Conservation (phyloP, 2,888 invertebrate species). For the Limnephilus auricula region DNA sequence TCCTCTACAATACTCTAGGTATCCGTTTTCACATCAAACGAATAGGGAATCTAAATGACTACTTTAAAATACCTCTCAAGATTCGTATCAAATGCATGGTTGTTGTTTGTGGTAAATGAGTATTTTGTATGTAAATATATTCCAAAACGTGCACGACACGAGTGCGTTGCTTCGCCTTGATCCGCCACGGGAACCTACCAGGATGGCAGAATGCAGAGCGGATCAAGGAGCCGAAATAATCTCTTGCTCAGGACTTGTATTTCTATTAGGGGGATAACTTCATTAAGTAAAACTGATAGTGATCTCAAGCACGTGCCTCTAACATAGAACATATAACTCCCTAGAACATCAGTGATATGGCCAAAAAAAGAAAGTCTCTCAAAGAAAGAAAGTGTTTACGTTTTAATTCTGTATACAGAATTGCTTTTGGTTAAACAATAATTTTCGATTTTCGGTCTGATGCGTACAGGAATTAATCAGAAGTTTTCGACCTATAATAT, state of each 20-base stretch:
- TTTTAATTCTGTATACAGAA: too few species aligned
- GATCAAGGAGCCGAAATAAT: slow-evolving; percentile 29
- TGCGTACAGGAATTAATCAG: too few species aligned
- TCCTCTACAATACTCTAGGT: too few species aligned
- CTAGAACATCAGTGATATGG: background rate
- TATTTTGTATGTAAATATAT: slow-evolving; percentile 11
- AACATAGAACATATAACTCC: too few species aligned
- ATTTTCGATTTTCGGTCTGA: too few species aligned
- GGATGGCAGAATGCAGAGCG: background rate
- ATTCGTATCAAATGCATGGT: background rate
- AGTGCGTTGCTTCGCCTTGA: background rate
- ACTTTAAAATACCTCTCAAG: background rate
- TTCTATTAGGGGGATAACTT: slow-evolving; percentile 36
- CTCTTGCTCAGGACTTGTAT: slow-evolving; percentile 37
- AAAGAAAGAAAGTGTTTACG: too few species aligned
- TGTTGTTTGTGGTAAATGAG: background rate
- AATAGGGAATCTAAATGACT: background rate
- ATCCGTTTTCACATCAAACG: background rate
- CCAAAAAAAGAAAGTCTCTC: background rate
- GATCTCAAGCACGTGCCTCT: slow-evolving; percentile 30
- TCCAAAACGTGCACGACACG: background rate
- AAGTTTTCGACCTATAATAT: too few species aligned
- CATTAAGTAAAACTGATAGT: slow-evolving; percentile 53
- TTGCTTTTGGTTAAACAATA: too few species aligned
- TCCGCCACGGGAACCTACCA: background rate